Evolutionary conservation across 2,113 vertebrate species (phyloP), one percentile per base, ranked within the genome.

Genomic region (Urocitellus parryii): DNA sequence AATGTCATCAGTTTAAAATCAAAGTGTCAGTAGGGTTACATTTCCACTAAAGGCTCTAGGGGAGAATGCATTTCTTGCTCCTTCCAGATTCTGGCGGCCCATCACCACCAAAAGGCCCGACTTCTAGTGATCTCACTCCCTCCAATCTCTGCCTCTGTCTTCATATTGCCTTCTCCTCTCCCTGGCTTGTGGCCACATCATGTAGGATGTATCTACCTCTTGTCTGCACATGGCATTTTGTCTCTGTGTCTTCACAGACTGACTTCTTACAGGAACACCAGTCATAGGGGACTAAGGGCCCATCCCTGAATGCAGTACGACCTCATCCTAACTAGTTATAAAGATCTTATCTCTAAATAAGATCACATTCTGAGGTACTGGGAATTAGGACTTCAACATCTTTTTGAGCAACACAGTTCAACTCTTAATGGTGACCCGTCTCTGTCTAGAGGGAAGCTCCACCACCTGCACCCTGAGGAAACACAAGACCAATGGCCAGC

Each of bases 401-500:
- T 61, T 78, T 94, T 11, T 0, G 18, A 25, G 20, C 27, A 4
- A 51, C 17, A 45, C 32, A 77, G 80, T 80, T 95, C 14, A 85
- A 78, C 1, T 45, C 45, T 45, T 45, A 45, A 45, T 45, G 61
- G 27, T 12, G 84, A 76, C 34, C 76, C 12, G 42, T 51, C 39
- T 61, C 74, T 8, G 8, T 45, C 45, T 45, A 45, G 45, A 45
- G 45, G 8, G 8, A 45, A 99, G 99, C 98, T 99, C 99, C 70
- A 98, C 99, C 7, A 98, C 99, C 97, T 99, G 99, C 97, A 98
- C 99, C 27, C 96, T 99, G 97, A 99, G 99, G 98, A 99, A 99
- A 97, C 99, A 99, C 99, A 99, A 99, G 98, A 99, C 99, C 16
- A 99, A 99, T 84, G 98, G 99, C 88, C 99, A 99, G 98, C 99